Conservation (phyloP, 2,888 invertebrate genomes). For the Chrysotoxum bicinctum region DNA sequence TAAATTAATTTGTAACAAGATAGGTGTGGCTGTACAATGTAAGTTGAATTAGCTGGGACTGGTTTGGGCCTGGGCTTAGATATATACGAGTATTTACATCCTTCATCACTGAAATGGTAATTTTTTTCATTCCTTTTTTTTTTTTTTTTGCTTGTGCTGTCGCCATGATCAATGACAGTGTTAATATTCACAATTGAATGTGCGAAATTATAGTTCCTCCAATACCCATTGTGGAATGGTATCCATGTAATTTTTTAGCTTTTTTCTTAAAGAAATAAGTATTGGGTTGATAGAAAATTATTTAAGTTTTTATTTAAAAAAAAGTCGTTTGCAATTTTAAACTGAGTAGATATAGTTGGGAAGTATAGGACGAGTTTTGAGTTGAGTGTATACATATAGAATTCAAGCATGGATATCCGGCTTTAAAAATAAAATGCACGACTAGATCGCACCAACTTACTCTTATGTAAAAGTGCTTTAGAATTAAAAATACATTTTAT, state of each 20-base stretch:
- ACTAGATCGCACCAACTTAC: too few species aligned
- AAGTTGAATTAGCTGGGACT: neutral
- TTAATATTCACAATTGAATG: slow-evolving; percentile 62
- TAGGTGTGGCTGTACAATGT: slow-evolving; percentile 46
- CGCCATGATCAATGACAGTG: slow-evolving; percentile 53
- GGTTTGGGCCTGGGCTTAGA: neutral
- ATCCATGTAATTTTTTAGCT: neutral
- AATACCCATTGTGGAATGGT: slow-evolving; percentile 12
- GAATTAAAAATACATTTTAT: too few species aligned
- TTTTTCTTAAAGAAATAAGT: neutral
- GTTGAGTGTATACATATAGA: too few species aligned
- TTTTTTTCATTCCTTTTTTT: slow-evolving; percentile 4
- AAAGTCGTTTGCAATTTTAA: too few species aligned
- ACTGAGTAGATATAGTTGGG: too few species aligned
- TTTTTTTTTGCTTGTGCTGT: slow-evolving; percentile 1
- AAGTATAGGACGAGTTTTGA: too few species aligned
- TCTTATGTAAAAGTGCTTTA: too few species aligned
- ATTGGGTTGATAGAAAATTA: neutral
- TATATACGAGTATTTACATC: neutral
- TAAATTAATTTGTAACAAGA: slow-evolving; percentile 66
- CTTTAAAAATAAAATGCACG: too few species aligned
- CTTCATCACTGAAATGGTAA: slow-evolving; percentile 3
- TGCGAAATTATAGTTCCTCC: slow-evolving; percentile 48
- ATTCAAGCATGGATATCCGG: too few species aligned
- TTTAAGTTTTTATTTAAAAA: neutral